Evolutionary conservation across 2,113 vertebrate species (phyloP), one percentile per base, ranked within the genome.

Genomic region (Chitala chitala): DNA sequence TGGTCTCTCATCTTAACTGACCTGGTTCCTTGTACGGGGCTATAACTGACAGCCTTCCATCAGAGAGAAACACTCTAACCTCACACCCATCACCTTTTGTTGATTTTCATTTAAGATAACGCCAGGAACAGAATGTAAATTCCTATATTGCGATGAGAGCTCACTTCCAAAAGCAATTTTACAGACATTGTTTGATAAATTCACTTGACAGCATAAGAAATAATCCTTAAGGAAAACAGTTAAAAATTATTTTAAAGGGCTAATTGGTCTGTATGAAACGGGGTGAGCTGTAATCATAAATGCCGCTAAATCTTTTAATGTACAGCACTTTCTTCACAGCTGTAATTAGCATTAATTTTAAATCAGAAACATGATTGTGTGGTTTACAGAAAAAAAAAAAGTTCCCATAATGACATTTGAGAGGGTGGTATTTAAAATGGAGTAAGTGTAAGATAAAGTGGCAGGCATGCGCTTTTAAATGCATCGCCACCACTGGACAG

Each of bases 341-440:
- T 90, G 92, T 94, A 91, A 93, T 93, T 92, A 93, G 91, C 92
- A 94, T 92, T 93, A 90, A 94, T 95, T 94, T 93, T 91, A 93
- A 92, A 94, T 92, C 93, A 93, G 91, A 91, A 89, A 90, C 90
- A 92, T 93, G 92, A 94, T 93, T 92, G 91, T 92, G 91, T 86
- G 89, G 88, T 92, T 93, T 88, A 87, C 70, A 82, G 93, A 92
- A 85, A 92, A 87, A 92, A 89, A 93, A 89, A 91, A 93, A 93
- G 91, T 91, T 92, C 91, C 91, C 90, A 91, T 90, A 91, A 87
- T 93, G 90, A 92, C 92, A 94, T 92, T 95, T 90, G 94, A 95
- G 92, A 93, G 94, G 95, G 33, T 94, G 95, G 92, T 90, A 85
- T 93, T 94, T 96, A 96, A 95, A 94, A 91, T 93, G 92, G 90